Evolutionary conservation across 2,797 vertebrate genomes (phyloP), one percentile per base, ranked within the genome.

Genomic region (Sebastes trivittatus): DNA sequence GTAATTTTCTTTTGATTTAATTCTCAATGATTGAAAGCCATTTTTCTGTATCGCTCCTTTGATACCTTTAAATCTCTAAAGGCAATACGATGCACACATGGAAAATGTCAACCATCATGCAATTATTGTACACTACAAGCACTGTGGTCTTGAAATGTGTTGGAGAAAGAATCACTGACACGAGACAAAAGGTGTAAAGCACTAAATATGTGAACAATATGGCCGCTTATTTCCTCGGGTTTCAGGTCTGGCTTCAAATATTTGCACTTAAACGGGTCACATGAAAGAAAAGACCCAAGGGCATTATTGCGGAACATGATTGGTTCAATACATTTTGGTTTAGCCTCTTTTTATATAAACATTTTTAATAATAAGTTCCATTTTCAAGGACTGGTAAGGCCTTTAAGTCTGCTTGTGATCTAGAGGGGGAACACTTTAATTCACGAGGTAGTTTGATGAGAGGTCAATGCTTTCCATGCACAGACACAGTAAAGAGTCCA

Each of bases 371-470:
- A 72, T 46, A 72, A 74, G 72, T 36, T 83, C 60, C 4, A 59
- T 61, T 77, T 82, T 80, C 36, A 63, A 72, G 46, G 72, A 61
- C 38, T 36, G 58, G 27, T 13, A 22, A n/a, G 64, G 54, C 68
- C 52, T 81, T 86, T 59, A 66, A 25, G 72, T 75, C 56, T 71
- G 60, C 74, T 34, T 80, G 61, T 87, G 80, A 88, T 85, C 58
- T 67, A 4, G 0, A 81, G 13, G 30, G 46, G 30, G 36, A 72
- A 75, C 34, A 46, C 52, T 87, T 86, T 72, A 69, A 86, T 91
- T 90, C 82, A 87, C 59, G 74, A 70, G 71, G 69, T 81, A 79
- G 68, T 89, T 89, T 88, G 71, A 93, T 73, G 82, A 80, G 62
- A 85, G 78, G 85, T 90, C 86, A 74, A 80, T 79, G 79, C 25